Base-by-base conservation (phyloP, 1,140 invertebrate species). In the Drosophila rufa region DNA sequence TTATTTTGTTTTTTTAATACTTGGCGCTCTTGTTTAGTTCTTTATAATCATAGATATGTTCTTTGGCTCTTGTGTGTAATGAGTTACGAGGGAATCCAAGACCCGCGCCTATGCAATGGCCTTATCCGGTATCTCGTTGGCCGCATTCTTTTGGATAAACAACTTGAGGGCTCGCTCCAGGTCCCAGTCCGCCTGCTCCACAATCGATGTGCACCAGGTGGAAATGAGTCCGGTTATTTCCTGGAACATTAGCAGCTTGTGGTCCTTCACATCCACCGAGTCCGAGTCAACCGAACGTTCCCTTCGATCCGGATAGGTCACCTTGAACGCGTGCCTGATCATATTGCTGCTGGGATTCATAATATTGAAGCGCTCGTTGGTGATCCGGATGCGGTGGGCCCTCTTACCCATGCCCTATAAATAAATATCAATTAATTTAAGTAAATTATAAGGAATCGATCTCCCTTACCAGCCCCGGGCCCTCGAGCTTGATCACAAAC, bases 121-220 rank as follows among this genome's bases (percentile, higher is more conserved):
- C 3, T 66, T 15, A 22, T 78, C 47, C 0, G 84, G 84, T 40
- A 87, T 36, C n/a, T 89, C 50, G 5, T 69, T 62, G 1, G 40
- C 22, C 0, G 15, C 14, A 15, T 53, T 64, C 62, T 79, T 75
- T 9, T 51, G 14, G 3, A 90, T 6, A 27, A 90, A 92, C 43
- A 78, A 17, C 3, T 81, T 25, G 0, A 91, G 12, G 0, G 91
- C 79, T 1, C 38, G 12, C 22, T 82, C 66, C 8, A 91, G 73
- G 19, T 86, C 50, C 91, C 91, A 92, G n/a, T 80, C 58, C 12
- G 83, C 86, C 17, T 80, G 67, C 22, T 91, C 83, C 14, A 87
- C 66, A 36, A 92, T 80, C n/a, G 80, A 61, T 7, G 85, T 91
- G 45, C 85, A 91, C 91, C 91, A 92, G 8, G 80, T 56, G 14